Base-by-base conservation (phyloP, 2,797 vertebrate species). In the Sebastes cheni region DNA sequence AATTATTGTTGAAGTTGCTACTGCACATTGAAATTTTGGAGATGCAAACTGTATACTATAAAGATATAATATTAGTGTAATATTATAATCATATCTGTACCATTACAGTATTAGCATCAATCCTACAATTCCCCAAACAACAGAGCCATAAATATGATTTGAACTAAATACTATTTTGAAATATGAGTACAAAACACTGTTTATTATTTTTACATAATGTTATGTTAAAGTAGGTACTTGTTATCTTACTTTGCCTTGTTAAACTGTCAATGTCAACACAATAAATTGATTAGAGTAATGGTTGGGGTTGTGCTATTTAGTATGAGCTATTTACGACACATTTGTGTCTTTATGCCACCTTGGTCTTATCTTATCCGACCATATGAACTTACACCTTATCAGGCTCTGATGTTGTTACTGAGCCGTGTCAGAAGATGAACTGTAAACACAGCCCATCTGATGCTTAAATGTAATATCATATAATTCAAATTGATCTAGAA, bases 241-340 rank as follows among this genome's bases (percentile, higher is more conserved):
- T 10, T 30, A 8, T 42, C 27, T 62, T 8, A n/a, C 16, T 18
- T 30, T 2, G 23, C 54, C 4, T 55, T 30, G 54, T 54, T 50
- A 2, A 42, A 69, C 1, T 39, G 16, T 10, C 13, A 18, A 50
- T 16, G 32, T 13, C 29, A n/a, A 32, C 22, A 60, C 12, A 55
- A 62, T 60, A 14, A 62, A 61, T 20, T 30, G 8, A 42, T 42
- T 10, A 68, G 4, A 39, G 4, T 9, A 10, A 23, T 18, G 30
- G n/a, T 23, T 34, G 13, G 9, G 16, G n/a, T 29, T 64, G 11
- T 60, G 13, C 12, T 46, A 2, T 0, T 39, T 9, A 36, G 13
- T 34, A 74, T 62, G 50, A 79, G 30, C 6, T 32, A 55, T 70
- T 78, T 81, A 66, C 34, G 22, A 55, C n/a, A 29, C n/a, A n/a